Evolutionary conservation across 2,888 invertebrate genomes (phyloP), one percentile per base, ranked within the genome.

Genomic region (Sinotaia quadrata): DNA sequence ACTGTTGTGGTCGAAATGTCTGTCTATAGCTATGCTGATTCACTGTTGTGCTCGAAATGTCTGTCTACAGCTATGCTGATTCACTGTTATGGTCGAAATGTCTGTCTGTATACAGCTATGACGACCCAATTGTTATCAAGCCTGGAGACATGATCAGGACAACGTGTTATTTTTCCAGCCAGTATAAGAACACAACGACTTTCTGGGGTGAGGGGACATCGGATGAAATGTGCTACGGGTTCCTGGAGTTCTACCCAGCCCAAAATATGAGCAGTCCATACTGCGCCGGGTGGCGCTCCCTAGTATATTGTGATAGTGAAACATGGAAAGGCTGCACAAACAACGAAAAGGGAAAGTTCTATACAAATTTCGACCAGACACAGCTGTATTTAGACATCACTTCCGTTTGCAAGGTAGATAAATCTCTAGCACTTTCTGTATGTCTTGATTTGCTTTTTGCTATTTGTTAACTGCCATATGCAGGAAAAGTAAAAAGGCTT

Each of bases 141-240:
- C 49, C 34, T 15, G 62, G 62, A 4, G 62, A 62, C 36, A 21
- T 58, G 37, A 27, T 70, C 18, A 2, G 34, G n/a, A 70, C 70
- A 4, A 52, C 34, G 24, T 70, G 70, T 51, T 29, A 51, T 33
- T 70, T 51, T 51, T 54, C 10, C 44, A 54, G 66, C 0, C 10
- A 2, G 10, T 1, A 21, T 27, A 54, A 47, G 24, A 31, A 31
- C 49, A 56, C 21, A 27, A 67, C 66, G 24, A 61, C 60, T 18
- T 27, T 36, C 31, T 47, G 18, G 7, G 70, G 70, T 2, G 56
- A 66, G 18, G 70, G 34, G 1, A 70, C 71, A 0, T 21, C 33
- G n/a, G 67, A 67, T 24, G 67, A 71, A 31, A 71, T 67, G 71
- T 71, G 71, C 29, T 67, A 57, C 36, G 67, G 62, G 4, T 71